These are phyloP conservation scores for Ommatoiulus sabulosus DNA, from an alignment of 2,888 invertebrate genomes.

Conservation along the genomic window DNA sequence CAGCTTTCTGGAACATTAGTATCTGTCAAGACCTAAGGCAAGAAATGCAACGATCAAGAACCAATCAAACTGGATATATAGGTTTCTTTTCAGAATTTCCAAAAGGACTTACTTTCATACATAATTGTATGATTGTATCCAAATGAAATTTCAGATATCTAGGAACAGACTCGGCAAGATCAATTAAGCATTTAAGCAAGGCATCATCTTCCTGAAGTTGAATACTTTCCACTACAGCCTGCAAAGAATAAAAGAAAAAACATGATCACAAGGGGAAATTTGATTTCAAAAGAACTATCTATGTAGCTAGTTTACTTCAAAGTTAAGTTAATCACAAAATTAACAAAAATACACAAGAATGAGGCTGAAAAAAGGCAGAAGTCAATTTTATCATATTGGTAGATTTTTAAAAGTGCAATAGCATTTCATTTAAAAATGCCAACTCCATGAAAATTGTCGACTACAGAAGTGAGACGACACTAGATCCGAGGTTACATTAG, in stretches of 20 bases:
- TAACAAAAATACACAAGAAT: too few relatives aligned
- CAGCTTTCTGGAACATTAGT: conserved; percentile 78
- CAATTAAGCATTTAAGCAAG: conserved; percentile 91
- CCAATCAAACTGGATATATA: not conserved
- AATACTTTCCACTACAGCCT: conserved; percentile 84
- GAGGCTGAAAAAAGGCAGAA: too few relatives aligned
- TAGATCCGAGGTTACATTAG: too few relatives aligned
- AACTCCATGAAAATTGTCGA: too few relatives aligned
- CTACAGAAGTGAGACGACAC: too few relatives aligned
- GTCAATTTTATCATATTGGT: too few relatives aligned
- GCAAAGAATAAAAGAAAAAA: conserved; percentile 61
- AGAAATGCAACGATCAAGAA: not conserved
- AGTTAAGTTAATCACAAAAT: too few relatives aligned
- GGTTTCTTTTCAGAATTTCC: not conserved
- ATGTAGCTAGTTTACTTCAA: not conserved
- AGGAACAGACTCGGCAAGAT: conserved; percentile 92
- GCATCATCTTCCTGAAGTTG: conserved; percentile 87
- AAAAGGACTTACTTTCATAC: conserved; percentile 77
- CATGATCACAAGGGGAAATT: not conserved
- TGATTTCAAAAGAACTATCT: not conserved
- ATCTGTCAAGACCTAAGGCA: conserved; percentile 76
- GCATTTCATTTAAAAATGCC: too few relatives aligned
- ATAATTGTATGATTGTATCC: conserved; percentile 86
- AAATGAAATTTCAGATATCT: conserved; percentile 91
- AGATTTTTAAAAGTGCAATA: too few relatives aligned